Percentiles rank a stretch among this genome's conserved stretches.
phyloP scores from a whole-genome alignment of 2,113 vertebrate genomes.

The Romanogobio albipinnatus region DNA sequence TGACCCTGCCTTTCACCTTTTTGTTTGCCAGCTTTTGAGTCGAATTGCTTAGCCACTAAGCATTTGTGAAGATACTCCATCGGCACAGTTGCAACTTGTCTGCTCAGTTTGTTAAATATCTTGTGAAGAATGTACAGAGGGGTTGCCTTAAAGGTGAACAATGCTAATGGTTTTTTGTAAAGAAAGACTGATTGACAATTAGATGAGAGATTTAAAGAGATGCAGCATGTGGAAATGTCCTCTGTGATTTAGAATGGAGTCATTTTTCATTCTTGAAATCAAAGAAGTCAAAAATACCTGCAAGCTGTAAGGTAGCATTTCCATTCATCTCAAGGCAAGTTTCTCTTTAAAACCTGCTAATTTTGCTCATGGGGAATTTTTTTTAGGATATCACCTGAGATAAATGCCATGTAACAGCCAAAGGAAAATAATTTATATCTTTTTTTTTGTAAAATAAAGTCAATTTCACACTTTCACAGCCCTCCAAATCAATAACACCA shows the following conservation, averaged over 20 bases:
- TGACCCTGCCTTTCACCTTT: conserved; percentile 69
- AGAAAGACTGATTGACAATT: background rate
- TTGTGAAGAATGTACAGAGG: conserved; percentile 63
- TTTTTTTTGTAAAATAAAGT: background rate
- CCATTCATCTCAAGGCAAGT: background rate
- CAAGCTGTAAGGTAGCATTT: background rate
- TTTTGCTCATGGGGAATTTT: background rate
- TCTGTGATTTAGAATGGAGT: background rate
- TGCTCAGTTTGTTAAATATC: conserved; percentile 72
- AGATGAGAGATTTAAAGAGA: background rate
- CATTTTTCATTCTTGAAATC: background rate
- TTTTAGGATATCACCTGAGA: background rate
- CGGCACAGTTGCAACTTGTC: conserved; percentile 68
- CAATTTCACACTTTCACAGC: background rate
- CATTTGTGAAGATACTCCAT: conserved; percentile 66
- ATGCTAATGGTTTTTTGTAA: conserved; percentile 54
- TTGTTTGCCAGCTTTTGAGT: conserved; percentile 72
- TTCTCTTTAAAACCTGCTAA: background rate
- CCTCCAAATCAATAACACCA: background rate
- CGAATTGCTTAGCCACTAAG: conserved; percentile 62
- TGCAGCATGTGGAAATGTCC: background rate
- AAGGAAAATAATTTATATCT: background rate
- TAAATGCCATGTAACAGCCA: background rate
- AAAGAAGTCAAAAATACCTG: background rate
- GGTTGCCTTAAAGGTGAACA: conserved; percentile 61